A percentile compares a stretch with the other conserved stretches of the same genome.
Conservation (phyloP, 2,113 vertebrate species). For the Sterna hirundo region DNA sequence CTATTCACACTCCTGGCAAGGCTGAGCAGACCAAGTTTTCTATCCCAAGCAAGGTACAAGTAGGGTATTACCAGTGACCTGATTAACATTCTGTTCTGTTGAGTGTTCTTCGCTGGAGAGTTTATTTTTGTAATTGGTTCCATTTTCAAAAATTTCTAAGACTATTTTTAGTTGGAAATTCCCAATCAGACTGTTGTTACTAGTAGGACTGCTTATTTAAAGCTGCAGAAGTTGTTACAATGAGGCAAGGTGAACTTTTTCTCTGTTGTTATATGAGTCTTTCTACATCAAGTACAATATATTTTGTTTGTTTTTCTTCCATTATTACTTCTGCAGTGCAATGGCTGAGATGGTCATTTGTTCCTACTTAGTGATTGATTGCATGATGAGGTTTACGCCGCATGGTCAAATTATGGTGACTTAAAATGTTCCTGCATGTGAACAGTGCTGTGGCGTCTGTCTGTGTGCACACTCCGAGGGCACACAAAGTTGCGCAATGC, state of each 20-base stretch:
- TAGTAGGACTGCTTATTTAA: not conserved
- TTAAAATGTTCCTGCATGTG: not conserved
- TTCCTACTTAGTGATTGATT: not conserved
- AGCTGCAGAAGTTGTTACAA: not conserved
- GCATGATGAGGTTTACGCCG: not conserved
- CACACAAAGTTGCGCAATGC: fast-evolving
- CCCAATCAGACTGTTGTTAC: not conserved
- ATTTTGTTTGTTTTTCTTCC: not conserved
- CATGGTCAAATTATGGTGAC: not conserved
- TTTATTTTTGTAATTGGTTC: conserved; percentile 12
- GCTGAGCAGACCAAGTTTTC: conserved; percentile 87
- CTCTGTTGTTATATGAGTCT: not conserved
- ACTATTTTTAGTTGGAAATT: conserved; percentile 33
- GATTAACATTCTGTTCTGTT: conserved; percentile 14
- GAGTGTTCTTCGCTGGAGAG: not conserved
- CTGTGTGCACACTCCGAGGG: not conserved
- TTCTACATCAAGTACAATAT: not conserved
- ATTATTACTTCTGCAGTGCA: not conserved
- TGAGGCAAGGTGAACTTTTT: not conserved
- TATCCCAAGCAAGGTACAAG: conserved; percentile 84
- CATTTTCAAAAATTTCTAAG: not conserved
- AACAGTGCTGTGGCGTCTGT: not conserved
- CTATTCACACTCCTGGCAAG: conserved; percentile 88
- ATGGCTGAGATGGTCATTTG: not conserved
- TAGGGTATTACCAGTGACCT: conserved; percentile 3